A percentile compares a stretch with the other conserved stretches of the same genome.
Evolutionary conservation across 2,113 vertebrate species (phyloP).

Genomic region (Asarcornis scutulata): DNA sequence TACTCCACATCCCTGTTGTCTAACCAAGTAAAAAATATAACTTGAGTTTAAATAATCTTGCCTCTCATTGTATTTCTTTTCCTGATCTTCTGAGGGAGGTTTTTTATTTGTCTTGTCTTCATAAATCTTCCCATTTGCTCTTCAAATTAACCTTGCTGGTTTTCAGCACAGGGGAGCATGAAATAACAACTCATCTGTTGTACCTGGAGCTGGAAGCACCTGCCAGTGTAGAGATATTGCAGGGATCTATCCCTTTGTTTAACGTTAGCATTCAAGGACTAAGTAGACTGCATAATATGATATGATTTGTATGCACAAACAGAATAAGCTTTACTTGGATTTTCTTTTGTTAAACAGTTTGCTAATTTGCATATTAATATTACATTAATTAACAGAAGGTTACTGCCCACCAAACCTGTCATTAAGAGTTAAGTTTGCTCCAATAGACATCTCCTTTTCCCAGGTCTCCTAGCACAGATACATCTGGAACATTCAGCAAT

Average conservation of each 20-base stretch:
- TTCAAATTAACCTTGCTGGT: not conserved
- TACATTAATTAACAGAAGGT: not conserved
- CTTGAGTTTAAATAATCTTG: not conserved
- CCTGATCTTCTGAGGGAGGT: not conserved
- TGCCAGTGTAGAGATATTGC: not conserved
- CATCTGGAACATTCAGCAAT: not conserved
- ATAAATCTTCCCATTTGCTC: not conserved
- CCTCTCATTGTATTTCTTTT: not conserved
- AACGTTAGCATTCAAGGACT: not conserved
- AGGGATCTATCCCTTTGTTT: not conserved
- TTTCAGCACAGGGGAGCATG: not conserved
- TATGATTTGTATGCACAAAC: not conserved
- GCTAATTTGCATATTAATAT: not conserved
- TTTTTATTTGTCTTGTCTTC: not conserved
- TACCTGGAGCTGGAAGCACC: not conserved
- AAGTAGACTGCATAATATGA: not conserved
- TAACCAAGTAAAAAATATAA: not conserved
- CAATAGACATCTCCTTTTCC: not conserved
- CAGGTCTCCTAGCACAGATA: not conserved
- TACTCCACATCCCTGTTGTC: not conserved
- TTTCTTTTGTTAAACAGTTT: not conserved
- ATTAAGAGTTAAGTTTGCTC: not conserved
- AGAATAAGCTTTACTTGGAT: not conserved
- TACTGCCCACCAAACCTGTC: not conserved
- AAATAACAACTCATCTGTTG: not conserved